These are phyloP conservation scores for Papilio xuthus DNA, from an alignment of 1,140 invertebrate species.

Conservation along the genomic window DNA sequence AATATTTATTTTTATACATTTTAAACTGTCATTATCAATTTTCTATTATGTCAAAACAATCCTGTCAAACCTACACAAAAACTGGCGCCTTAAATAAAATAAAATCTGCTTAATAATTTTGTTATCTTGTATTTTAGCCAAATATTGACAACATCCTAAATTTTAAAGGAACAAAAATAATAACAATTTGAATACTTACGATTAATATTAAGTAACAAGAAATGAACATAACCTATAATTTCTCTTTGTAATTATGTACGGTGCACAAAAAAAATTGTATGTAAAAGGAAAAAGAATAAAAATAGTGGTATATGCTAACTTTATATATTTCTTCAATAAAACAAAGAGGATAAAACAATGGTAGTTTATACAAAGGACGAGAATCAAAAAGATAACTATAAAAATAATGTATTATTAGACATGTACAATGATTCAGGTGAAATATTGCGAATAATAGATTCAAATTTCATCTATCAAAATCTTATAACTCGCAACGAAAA, in stretches of 20 bases:
- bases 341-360: neutral
- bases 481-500: constrained; percentile 10
- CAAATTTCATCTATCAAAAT: constrained; percentile 12
- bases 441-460: neutral
- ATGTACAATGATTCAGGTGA: neutral
- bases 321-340: neutral
- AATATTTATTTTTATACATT: neutral
- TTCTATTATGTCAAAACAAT: constrained; percentile 5
- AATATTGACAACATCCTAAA: neutral
- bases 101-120: neutral
- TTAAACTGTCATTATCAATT: neutral
- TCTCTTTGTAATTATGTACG: neutral
- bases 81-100: constrained; percentile 13
- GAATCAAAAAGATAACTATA: neutral
- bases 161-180: neutral
- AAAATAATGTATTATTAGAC: constrained; percentile 5
- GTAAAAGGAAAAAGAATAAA: constrained; percentile 2
- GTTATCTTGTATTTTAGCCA: constrained; percentile 8
- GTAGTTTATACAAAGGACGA: neutral
- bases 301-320: neutral
- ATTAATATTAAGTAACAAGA: neutral
- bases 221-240: neutral
- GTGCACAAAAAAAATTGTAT: neutral
- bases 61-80: neutral
- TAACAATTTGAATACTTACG: neutral